Evolutionary conservation across 2,797 vertebrate species (phyloP).

Genomic region (Serranus cabrilla): DNA sequence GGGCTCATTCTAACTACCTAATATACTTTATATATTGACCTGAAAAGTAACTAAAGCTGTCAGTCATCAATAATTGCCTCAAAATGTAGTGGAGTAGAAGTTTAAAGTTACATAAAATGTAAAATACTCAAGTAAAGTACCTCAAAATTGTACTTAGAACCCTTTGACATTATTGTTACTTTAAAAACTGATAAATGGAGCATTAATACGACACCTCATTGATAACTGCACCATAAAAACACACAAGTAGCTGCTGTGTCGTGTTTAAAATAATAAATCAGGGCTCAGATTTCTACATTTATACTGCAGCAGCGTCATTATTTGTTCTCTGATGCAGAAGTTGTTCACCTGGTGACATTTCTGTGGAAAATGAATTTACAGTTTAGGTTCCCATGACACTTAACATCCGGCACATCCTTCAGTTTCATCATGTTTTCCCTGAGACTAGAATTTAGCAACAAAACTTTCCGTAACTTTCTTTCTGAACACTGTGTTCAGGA

Average conservation of each 20-base stretch:
- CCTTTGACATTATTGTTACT: neutral
- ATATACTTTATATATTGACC: too few species aligned
- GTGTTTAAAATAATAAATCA: conserved; percentile 24
- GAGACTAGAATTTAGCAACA: neutral
- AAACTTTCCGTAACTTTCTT: neutral
- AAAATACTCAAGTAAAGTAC: too few species aligned
- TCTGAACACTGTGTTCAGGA: neutral
- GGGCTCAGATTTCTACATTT: neutral
- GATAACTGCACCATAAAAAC: conserved; percentile 22
- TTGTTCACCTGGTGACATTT: neutral
- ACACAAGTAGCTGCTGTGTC: neutral
- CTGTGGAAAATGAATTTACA: neutral
- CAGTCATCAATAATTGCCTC: too few species aligned
- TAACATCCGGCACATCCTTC: neutral
- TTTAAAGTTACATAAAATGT: too few species aligned
- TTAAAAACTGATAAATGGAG: neutral
- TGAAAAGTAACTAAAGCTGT: too few species aligned
- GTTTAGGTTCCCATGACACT: conserved; percentile 6
- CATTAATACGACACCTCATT: neutral
- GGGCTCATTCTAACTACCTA: too few species aligned
- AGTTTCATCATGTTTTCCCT: neutral
- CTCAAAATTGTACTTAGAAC: too few species aligned
- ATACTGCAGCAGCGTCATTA: conserved; percentile 9
- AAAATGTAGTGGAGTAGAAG: too few species aligned
- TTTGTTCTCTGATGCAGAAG: conserved; percentile 10